Conservation (phyloP, 2,888 invertebrate genomes). For the Harpalus rubripes region DNA sequence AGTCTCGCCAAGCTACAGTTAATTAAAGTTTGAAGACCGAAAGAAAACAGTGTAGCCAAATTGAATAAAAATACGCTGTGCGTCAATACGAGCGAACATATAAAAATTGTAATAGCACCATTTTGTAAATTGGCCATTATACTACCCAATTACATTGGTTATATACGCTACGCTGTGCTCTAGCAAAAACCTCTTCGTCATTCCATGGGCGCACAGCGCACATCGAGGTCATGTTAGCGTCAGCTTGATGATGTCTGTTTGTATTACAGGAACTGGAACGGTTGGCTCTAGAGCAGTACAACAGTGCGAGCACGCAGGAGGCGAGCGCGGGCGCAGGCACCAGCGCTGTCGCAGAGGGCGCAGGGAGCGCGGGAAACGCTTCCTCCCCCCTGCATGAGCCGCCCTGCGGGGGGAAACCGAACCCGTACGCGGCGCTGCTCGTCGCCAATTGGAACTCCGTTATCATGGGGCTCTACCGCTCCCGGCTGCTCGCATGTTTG, state of each 20-base stretch:
- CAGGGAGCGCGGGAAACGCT: constrained; percentile 71
- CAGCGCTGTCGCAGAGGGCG: constrained; percentile 73
- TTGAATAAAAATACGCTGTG: neutral
- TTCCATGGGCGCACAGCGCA: constrained; percentile 12
- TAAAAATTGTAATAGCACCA: neutral
- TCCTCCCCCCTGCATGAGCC: constrained; percentile 71
- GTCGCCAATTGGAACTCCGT: constrained; percentile 55
- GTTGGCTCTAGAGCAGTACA: constrained; percentile 84
- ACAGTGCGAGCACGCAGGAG: constrained; percentile 79
- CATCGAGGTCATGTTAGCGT: neutral
- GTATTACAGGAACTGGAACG: constrained; percentile 80
- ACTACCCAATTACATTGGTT: constrained; percentile 5
- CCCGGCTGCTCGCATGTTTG: constrained; percentile 26
- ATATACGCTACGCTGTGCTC: neutral
- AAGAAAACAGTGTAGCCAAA: neutral
- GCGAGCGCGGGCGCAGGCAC: constrained; percentile 77
- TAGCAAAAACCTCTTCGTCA: constrained; percentile 24
- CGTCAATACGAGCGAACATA: neutral
- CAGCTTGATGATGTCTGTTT: neutral
- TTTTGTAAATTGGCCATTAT: constrained; percentile 23
- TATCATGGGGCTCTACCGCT: constrained; percentile 50
- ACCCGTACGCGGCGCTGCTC: constrained; percentile 61
- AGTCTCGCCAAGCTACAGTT: neutral
- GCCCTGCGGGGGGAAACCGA: constrained; percentile 70
- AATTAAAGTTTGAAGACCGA: neutral